phyloP scores from a whole-genome alignment of 2,797 vertebrate genomes.

The Knipowitschia caucasica region DNA sequence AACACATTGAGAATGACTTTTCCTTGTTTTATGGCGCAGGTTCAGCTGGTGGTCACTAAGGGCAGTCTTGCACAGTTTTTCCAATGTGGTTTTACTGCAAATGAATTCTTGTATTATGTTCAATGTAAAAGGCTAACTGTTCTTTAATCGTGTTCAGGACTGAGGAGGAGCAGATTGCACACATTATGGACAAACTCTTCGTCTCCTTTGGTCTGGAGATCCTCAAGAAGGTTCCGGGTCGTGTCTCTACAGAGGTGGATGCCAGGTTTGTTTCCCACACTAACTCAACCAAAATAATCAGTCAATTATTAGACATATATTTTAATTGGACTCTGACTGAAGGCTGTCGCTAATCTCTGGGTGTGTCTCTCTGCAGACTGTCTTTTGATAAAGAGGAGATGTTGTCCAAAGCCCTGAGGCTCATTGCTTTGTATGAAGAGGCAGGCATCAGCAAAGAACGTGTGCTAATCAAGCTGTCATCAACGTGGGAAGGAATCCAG shows the following conservation, averaged over 20 bases:
- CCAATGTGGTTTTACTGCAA: not conserved
- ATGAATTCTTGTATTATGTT: too few relatives aligned
- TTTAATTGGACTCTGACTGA: not conserved
- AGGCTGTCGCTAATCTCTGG: not conserved
- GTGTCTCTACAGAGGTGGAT: constrained; percentile 96
- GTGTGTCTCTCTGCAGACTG: constrained; percentile 64
- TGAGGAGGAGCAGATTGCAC: constrained; percentile 86
- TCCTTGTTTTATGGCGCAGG: too few relatives aligned
- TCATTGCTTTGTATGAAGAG: constrained; percentile 90
- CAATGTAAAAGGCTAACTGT: not conserved
- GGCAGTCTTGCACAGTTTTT: too few relatives aligned
- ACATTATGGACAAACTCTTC: constrained; percentile 93
- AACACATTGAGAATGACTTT: too few relatives aligned
- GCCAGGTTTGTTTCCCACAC: constrained; percentile 90
- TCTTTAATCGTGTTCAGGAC: constrained; percentile 62
- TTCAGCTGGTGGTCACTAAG: too few relatives aligned
- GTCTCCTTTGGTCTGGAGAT: constrained; percentile 93
- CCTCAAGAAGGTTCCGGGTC: constrained; percentile 92
- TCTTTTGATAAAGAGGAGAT: constrained; percentile 93
- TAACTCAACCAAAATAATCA: too few relatives aligned
- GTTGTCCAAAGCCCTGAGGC: constrained; percentile 82
- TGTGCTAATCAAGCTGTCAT: constrained; percentile 92
- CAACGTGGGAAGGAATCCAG: constrained; percentile 98
- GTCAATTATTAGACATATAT: too few relatives aligned
- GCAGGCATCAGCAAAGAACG: constrained; percentile 86